phyloP scores from a whole-genome alignment of 2,113 vertebrate species.

The Tragelaphus imberbis region DNA sequence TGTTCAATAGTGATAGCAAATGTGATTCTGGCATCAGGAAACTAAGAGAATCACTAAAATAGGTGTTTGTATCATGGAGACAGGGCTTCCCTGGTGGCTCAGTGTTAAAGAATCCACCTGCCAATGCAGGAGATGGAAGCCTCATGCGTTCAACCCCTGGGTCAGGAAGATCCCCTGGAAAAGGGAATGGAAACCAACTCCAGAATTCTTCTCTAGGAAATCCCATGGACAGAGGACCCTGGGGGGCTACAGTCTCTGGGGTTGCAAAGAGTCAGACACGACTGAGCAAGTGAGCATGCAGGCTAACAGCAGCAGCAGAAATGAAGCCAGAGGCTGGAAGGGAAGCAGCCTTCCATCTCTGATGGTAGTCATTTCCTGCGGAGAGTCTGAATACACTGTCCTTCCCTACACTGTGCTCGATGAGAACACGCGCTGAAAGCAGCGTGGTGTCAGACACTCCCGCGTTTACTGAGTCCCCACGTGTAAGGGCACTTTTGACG shows the following conservation, averaged over 20 bases:
- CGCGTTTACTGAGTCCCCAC: too few species aligned
- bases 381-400: neutral
- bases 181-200: neutral
- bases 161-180: neutral
- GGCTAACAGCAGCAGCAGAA: fast-evolving
- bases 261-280: neutral
- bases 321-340: too few species aligned
- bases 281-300: fast-evolving
- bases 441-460: fast-evolving
- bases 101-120: neutral
- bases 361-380: neutral
- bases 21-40: neutral
- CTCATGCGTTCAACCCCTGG: neutral
- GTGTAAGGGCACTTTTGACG: neutral
- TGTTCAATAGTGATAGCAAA: neutral
- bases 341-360: neutral
- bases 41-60: neutral
- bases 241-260: neutral
- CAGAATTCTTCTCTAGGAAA: neutral
- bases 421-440: neutral
- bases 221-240: neutral
- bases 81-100: neutral
- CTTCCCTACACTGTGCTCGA: fast-evolving
- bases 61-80: neutral
- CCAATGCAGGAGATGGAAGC: neutral